phyloP scores from a whole-genome alignment of 2,113 vertebrate species.

The Mus spicilegus region DNA sequence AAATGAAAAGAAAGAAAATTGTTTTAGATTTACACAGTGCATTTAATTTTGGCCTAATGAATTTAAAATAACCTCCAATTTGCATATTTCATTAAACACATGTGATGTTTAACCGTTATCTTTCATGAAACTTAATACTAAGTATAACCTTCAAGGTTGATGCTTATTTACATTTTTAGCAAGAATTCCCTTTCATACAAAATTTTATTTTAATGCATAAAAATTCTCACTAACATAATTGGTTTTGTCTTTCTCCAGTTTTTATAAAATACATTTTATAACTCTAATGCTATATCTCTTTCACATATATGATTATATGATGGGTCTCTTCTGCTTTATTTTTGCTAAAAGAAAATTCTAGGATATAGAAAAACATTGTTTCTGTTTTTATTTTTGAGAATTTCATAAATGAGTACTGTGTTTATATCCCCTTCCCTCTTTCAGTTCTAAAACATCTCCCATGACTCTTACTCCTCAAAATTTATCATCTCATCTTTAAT shows the following conservation, averaged over 20 bases:
- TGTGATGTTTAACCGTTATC: neutral
- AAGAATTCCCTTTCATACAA: neutral
- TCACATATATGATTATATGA: no score
- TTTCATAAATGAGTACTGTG: neutral
- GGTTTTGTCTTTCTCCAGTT: neutral
- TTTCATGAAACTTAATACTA: neutral
- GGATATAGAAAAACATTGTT: neutral
- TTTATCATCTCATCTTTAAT: neutral
- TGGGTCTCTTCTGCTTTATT: neutral
- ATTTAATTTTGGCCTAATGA: neutral
- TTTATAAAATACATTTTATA: neutral
- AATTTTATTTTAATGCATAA: neutral
- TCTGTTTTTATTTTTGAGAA: neutral
- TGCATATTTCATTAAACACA: neutral
- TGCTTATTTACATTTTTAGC: neutral
- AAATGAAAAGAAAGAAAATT: neutral
- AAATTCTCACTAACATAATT: neutral
- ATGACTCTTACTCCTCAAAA: neutral
- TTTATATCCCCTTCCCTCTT: neutral
- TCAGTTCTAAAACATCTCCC: neutral
- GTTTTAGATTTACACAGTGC: neutral
- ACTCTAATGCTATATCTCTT: neutral
- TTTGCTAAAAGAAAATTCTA: neutral
- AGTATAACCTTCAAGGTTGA: neutral
- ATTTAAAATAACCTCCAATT: neutral